Conservation (phyloP, 2,888 invertebrate genomes). For the Chaetoderma sp. region DNA sequence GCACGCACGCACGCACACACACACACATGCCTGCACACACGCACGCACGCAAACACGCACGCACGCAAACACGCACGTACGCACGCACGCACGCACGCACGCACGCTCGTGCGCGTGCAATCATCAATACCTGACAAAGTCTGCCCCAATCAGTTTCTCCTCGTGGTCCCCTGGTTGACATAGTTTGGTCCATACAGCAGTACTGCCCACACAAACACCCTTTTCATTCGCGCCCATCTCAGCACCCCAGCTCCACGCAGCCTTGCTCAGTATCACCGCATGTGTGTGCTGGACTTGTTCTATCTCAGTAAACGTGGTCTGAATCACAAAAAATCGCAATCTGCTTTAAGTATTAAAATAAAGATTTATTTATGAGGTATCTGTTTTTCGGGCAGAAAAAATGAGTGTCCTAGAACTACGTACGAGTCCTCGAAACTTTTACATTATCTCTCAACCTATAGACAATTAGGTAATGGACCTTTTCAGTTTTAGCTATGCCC, state of each 20-base stretch:
- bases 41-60: too few species aligned
- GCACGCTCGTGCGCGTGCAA: too few species aligned
- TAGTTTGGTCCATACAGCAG: slow-evolving; percentile 79
- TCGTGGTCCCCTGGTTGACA: slow-evolving; percentile 75
- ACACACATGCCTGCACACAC: too few species aligned
- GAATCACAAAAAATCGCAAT: slow-evolving; percentile 40
- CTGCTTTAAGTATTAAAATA: neutral
- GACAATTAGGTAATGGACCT: too few species aligned
- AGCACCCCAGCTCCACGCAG: slow-evolving; percentile 87
- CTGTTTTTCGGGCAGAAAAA: neutral
- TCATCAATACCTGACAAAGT: slow-evolving; percentile 80
- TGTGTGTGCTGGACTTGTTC: slow-evolving; percentile 75
- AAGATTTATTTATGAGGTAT: neutral
- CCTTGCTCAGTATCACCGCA: slow-evolving; percentile 82
- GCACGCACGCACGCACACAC: too few species aligned
- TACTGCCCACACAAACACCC: slow-evolving; percentile 82
- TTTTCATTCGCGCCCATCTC: slow-evolving; percentile 88
- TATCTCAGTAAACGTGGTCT: slow-evolving; percentile 81
- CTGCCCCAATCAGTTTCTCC: slow-evolving; percentile 80
- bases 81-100: too few species aligned
- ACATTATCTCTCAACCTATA: too few species aligned
- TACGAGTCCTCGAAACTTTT: too few species aligned
- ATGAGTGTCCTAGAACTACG: too few species aligned
- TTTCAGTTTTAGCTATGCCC: too few species aligned
- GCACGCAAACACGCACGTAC: too few species aligned